phyloP scores from a whole-genome alignment of 2,113 vertebrate species.

The Saccopteryx leptura region DNA sequence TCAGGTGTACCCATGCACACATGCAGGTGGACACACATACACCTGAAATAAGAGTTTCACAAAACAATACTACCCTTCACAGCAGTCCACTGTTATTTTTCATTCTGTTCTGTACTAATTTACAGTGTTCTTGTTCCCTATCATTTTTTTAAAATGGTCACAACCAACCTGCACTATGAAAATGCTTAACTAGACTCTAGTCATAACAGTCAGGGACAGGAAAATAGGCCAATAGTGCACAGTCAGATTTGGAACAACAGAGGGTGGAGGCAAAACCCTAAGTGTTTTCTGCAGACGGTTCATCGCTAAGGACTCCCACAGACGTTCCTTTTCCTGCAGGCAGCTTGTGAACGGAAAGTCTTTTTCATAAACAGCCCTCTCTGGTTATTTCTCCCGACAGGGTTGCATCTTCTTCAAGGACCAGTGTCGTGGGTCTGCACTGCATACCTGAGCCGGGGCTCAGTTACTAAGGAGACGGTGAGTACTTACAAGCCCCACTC shows the following conservation, averaged over 20 bases:
- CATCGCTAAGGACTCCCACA: neutral
- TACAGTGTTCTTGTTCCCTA: neutral
- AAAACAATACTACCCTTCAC: neutral
- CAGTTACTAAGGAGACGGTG: neutral
- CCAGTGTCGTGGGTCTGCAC: neutral
- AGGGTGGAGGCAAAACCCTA: neutral
- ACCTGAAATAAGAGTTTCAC: neutral
- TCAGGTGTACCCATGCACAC: neutral
- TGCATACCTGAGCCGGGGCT: accelerated
- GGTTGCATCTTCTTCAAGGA: neutral
- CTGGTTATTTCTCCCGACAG: neutral
- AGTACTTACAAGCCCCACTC: neutral
- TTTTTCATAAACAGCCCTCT: neutral
- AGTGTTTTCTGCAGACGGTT: neutral
- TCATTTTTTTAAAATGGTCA: neutral
- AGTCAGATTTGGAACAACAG: neutral
- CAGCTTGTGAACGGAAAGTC: neutral
- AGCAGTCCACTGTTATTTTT: neutral
- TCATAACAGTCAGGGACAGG: neutral
- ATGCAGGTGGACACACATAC: too few species aligned
- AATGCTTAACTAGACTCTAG: conserved; percentile 42
- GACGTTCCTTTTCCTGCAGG: neutral
- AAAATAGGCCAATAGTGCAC: conserved; percentile 36
- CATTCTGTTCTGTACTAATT: neutral
- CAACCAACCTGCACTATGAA: conserved; percentile 53